Base-by-base conservation (phyloP, 2,888 invertebrate species). In the Dryobota labecula region DNA sequence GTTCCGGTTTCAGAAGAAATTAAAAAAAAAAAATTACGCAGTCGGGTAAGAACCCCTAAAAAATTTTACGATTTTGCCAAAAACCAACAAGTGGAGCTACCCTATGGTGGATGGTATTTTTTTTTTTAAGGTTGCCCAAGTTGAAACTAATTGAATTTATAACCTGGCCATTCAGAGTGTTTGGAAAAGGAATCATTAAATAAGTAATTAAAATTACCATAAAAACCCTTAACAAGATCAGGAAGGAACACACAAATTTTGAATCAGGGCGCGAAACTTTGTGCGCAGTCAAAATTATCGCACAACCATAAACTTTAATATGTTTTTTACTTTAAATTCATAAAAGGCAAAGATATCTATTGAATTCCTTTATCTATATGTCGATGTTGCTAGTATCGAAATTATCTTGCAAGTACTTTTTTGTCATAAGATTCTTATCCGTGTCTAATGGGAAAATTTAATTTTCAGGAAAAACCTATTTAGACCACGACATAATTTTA, bases 371-470 rank as follows among this genome's bases (percentile, higher is more conserved):
- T 20, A 41, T 51, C 6, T 24, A 4, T 49, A 13, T 4, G 8
- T 43, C 2, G 6, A 7, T 51, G 1, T 33, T 51, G 24, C 51
- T 24, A 24, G 0, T 53, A 5, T 27, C 1, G 15, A 53, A 53
- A 45, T 45, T 13, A n/a, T 20, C 11, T 33, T 5, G 0, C 7
- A 24, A 20, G 1, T 24, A 15, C 20, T 20, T 11, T 63, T 20
- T 62, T 64, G 2, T 18, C 0, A n/a, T 18, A 6, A 18, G 5
- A 24, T 45, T 58, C 20, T 58, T 33, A 3, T 24, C 0, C 27
- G 20, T 0, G 6, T 27, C 36, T 38, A 1, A 6, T 13, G 7
- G 2, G 7, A 9, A 6, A 30, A 45, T 15, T 20, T 0, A 0
- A 27, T 38, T 20, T 58, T n/a, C 18, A 15, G 27, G 3, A 54